These are phyloP conservation scores for Andrena dorsata DNA, from an alignment of 2,888 invertebrate genomes.

Conservation along the genomic window DNA sequence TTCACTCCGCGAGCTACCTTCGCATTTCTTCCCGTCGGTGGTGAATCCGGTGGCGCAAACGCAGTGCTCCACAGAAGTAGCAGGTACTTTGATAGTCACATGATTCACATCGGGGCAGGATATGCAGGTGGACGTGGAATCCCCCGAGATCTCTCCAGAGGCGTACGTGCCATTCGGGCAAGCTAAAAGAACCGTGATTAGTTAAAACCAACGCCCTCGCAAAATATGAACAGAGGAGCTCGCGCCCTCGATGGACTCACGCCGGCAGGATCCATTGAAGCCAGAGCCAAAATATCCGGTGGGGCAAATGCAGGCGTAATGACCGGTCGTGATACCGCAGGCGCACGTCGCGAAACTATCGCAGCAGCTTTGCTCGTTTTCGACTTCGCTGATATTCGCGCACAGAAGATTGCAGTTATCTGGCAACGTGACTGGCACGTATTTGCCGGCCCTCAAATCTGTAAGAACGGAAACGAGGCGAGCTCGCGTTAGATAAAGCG, in stretches of 20 bases:
- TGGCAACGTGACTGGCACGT: slow-evolving; percentile 85
- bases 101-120: slow-evolving; percentile 89
- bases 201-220: background rate
- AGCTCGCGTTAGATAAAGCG: slow-evolving; percentile 17
- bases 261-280: slow-evolving; percentile 86
- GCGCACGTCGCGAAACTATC: slow-evolving; percentile 88
- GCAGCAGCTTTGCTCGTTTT: slow-evolving; percentile 86
- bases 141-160: slow-evolving; percentile 85
- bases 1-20: slow-evolving; percentile 84
- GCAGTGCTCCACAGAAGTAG: slow-evolving; percentile 87
- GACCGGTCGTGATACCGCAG: slow-evolving; percentile 89
- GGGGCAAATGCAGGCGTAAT: slow-evolving; percentile 89
- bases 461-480: slow-evolving; percentile 40
- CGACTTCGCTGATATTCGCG: slow-evolving; percentile 60
- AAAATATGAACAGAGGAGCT: background rate
- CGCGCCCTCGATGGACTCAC: slow-evolving; percentile 83
- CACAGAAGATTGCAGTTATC: slow-evolving; percentile 87
- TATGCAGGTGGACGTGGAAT: slow-evolving; percentile 85
- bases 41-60: slow-evolving; percentile 88
- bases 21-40: slow-evolving; percentile 86
- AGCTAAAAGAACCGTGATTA: slow-evolving; percentile 82
- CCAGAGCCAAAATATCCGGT: slow-evolving; percentile 89
- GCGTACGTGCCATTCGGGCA: slow-evolving; percentile 89
- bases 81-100: slow-evolving; percentile 86
- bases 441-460: slow-evolving; percentile 89